Conservation (phyloP, 1,140 invertebrate species). For the Phymastichus coffea region DNA sequence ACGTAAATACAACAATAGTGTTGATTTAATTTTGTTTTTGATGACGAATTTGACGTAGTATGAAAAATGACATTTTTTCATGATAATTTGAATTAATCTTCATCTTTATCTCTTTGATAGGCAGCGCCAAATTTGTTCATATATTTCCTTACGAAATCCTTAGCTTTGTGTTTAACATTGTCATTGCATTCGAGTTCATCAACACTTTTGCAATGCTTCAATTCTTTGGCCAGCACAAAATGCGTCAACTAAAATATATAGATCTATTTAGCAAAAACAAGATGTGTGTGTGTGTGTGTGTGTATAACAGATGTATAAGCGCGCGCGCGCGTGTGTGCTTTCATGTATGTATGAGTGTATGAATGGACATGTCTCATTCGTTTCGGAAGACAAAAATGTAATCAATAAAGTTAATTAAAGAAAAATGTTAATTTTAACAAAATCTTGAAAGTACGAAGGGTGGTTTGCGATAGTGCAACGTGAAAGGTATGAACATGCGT, state of each 20-base stretch:
- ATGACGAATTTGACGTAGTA: too few relatives aligned
- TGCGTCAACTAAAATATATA: conserved; percentile 80
- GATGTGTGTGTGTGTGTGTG: too few relatives aligned
- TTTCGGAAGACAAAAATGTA: too few relatives aligned
- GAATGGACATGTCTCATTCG: neutral
- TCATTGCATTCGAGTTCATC: conserved; percentile 88
- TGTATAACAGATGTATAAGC: too few relatives aligned
- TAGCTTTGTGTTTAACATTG: conserved; percentile 89
- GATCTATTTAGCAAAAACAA: too few relatives aligned
- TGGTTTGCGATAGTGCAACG: neutral
- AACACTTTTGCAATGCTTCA: conserved; percentile 86
- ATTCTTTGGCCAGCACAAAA: conserved; percentile 94
- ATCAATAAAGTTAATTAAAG: too few relatives aligned
- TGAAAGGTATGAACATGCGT: neutral
- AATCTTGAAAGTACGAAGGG: too few relatives aligned
- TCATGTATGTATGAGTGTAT: too few relatives aligned
- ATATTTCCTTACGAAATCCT: conserved; percentile 93
- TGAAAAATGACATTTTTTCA: conserved; percentile 42
- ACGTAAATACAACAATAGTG: too few relatives aligned
- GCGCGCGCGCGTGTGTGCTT: too few relatives aligned
- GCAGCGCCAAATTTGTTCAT: conserved; percentile 88
- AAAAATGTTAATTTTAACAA: too few relatives aligned
- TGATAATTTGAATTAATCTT: conserved; percentile 51
- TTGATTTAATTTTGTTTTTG: too few relatives aligned
- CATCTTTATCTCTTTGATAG: conserved; percentile 65